Percentiles rank a stretch among this genome's conserved stretches.
phyloP scores from a whole-genome alignment of 2,797 vertebrate genomes.

The Notolepis coatsorum region DNA sequence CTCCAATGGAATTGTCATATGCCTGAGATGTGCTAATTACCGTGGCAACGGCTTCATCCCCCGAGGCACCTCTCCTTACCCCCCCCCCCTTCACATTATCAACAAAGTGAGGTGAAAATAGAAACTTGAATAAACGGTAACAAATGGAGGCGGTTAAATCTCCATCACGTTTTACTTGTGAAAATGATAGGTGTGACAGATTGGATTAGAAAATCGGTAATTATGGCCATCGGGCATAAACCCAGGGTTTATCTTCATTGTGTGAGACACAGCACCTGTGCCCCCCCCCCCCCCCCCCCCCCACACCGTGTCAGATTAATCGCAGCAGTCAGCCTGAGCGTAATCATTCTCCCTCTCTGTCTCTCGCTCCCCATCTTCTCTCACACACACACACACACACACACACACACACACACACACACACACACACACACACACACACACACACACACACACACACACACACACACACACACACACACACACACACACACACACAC shows the following conservation, averaged over 20 bases:
- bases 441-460: not conserved
- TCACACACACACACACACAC: slow-evolving; percentile 11
- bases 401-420: not conserved
- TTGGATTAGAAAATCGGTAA: slow-evolving; percentile 59
- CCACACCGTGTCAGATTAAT: slow-evolving; percentile 62
- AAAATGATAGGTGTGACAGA: slow-evolving; percentile 48
- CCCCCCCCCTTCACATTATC: slow-evolving; percentile 26
- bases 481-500: not conserved
- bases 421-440: not conserved
- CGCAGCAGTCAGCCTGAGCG: slow-evolving; percentile 35
- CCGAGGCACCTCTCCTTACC: slow-evolving; percentile 9
- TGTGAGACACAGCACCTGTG: slow-evolving; percentile 63
- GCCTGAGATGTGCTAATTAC: slow-evolving; percentile 70
- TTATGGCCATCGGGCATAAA: slow-evolving; percentile 57
- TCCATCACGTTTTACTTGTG: slow-evolving; percentile 31
- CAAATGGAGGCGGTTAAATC: slow-evolving; percentile 28
- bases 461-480: not conserved
- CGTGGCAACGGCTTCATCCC: slow-evolving; percentile 49
- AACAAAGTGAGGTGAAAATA: slow-evolving; percentile 16
- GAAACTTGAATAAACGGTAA: slow-evolving; percentile 30
- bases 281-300: slow-evolving; percentile 41
- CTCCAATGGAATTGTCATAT: slow-evolving; percentile 39
- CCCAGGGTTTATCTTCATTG: slow-evolving; percentile 62
- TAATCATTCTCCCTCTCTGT: slow-evolving; percentile 14
- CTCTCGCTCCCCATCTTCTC: slow-evolving; percentile 1